phyloP scores from a whole-genome alignment of 2,113 vertebrate genomes.

The Xyliphius kryptos region DNA sequence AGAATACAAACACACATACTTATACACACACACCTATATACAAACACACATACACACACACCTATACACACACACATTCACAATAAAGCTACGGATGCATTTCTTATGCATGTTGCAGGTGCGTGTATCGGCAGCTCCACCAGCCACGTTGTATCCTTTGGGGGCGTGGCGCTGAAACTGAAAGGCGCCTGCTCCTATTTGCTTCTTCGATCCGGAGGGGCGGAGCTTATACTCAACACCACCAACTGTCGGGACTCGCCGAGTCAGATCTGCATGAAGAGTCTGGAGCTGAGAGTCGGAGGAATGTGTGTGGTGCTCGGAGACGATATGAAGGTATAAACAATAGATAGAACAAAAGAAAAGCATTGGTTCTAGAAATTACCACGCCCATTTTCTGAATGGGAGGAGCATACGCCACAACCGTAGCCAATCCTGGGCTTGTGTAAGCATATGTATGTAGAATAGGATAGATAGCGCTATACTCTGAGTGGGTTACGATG shows the following conservation, averaged over 20 bases:
- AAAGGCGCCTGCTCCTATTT: constrained; percentile 81
- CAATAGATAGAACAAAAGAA: too few relatives aligned
- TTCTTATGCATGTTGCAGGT: constrained; percentile 57
- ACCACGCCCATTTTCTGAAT: too few relatives aligned
- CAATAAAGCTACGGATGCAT: neutral
- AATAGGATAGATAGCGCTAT: too few relatives aligned
- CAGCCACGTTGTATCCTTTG: constrained; percentile 85
- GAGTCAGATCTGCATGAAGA: constrained; percentile 78
- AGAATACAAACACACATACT: too few relatives aligned
- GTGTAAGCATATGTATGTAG: too few relatives aligned
- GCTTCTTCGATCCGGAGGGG: constrained; percentile 67
- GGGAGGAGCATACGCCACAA: too few relatives aligned
- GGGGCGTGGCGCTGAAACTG: constrained; percentile 78
- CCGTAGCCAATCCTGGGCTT: too few relatives aligned
- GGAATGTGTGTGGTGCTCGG: constrained; percentile 63
- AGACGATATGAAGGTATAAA: constrained; percentile 82
- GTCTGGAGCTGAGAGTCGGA: constrained; percentile 71
- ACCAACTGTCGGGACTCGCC: constrained; percentile 62
- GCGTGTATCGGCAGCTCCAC: constrained; percentile 86
- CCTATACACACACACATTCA: constrained; percentile 13
- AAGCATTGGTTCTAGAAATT: neutral
- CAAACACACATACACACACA: too few relatives aligned
- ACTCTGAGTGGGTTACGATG: too few relatives aligned
- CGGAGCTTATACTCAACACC: constrained; percentile 75
- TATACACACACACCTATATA: too few relatives aligned